Conservation (phyloP, 2,888 invertebrate species). For the Melanargia galathea region DNA sequence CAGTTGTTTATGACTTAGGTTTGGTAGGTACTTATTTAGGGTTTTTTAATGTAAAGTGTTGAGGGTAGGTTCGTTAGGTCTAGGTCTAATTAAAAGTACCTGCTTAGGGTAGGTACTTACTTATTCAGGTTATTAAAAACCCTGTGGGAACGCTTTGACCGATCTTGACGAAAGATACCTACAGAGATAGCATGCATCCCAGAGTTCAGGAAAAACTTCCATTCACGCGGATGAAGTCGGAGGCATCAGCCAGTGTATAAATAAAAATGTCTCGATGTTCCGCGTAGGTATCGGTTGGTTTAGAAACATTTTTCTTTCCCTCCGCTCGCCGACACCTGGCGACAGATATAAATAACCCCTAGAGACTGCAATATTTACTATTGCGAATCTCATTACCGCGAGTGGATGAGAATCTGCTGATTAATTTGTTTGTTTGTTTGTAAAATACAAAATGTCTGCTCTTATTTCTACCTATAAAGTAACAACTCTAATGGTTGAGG, state of each 20-base stretch:
- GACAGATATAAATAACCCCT: conserved; percentile 41
- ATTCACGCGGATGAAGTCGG: too few relatives aligned
- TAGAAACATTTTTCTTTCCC: conserved; percentile 31
- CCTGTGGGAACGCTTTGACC: too few relatives aligned
- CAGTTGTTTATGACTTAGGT: conserved; percentile 4
- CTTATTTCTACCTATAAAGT: background rate
- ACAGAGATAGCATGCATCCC: too few relatives aligned
- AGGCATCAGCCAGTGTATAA: too few relatives aligned
- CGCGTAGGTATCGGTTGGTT: conserved; percentile 4
- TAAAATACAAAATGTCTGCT: background rate
- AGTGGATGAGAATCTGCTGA: conserved; percentile 26
- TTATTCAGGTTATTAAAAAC: too few relatives aligned
- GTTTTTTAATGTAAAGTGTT: too few relatives aligned
- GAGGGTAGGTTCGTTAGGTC: too few relatives aligned
- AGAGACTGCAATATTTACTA: conserved; percentile 31
- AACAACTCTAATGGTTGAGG: too few relatives aligned
- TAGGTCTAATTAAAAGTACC: too few relatives aligned
- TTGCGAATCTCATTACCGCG: conserved; percentile 34
- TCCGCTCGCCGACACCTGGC: conserved; percentile 47
- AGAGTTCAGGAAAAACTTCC: too few relatives aligned
- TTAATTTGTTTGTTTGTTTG: conserved; percentile 6
- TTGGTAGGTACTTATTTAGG: background rate
- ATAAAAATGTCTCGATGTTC: background rate
- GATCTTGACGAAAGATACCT: too few relatives aligned
- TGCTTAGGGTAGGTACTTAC: too few relatives aligned